Percentiles rank a stretch among this genome's conserved stretches.
Conservation (phyloP, 1,140 invertebrate species). For the Saxidomus purpurata region DNA sequence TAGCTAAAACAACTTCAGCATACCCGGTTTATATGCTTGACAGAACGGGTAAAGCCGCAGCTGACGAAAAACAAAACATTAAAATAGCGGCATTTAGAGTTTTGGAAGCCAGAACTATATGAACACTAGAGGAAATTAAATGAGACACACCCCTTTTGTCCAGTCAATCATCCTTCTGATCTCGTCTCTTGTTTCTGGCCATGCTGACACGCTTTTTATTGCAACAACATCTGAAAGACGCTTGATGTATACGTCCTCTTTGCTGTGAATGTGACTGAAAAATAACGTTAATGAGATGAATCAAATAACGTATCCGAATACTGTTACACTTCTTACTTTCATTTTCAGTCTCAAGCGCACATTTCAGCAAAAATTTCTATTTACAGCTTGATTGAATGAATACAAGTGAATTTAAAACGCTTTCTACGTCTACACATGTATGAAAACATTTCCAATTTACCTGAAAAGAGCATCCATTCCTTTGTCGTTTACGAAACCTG, state of each 20-base stretch:
- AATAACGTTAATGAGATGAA: background rate
- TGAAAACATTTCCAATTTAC: too few species aligned
- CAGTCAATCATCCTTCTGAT: constrained; percentile 93
- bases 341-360: background rate
- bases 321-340: constrained; percentile 1
- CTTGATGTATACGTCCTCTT: constrained; percentile 92
- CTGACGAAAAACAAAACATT: too few species aligned
- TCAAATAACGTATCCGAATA: background rate
- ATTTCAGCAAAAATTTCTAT: too few species aligned
- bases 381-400: too few species aligned
- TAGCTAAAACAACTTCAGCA: too few species aligned
- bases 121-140: too few species aligned
- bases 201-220: constrained; percentile 98
- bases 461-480: background rate
- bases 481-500: background rate
- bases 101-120: too few species aligned
- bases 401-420: too few species aligned
- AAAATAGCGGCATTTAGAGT: too few species aligned
- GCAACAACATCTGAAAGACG: constrained; percentile 95
- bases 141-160: constrained; percentile 88
- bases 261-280: constrained; percentile 92
- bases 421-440: too few species aligned
- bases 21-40: too few species aligned
- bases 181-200: constrained; percentile 93
- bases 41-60: too few species aligned